A percentile compares a stretch with the other conserved stretches of the same genome.
These are phyloP conservation scores for Cinara cedri DNA, from an alignment of 2,888 invertebrate genomes.

Conservation along the genomic window DNA sequence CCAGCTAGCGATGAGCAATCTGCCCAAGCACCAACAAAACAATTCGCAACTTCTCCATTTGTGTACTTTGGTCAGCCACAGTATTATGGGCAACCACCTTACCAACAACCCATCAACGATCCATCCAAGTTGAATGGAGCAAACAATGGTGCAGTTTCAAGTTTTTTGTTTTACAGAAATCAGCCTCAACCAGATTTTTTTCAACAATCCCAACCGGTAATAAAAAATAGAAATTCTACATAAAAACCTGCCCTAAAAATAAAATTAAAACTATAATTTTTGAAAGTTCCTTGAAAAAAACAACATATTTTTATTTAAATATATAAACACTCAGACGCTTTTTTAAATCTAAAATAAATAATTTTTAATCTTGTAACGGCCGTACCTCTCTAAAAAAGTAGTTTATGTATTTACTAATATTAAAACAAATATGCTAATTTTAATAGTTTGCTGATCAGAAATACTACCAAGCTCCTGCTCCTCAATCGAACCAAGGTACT, in stretches of 20 bases:
- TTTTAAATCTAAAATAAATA: too few relatives aligned
- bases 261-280: too few relatives aligned
- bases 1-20: slow-evolving; percentile 6
- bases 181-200: slow-evolving; percentile 35
- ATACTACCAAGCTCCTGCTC: slow-evolving; percentile 17
- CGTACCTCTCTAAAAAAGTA: too few relatives aligned
- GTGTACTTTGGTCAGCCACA: slow-evolving; percentile 67
- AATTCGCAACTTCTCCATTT: slow-evolving; percentile 58
- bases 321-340: too few relatives aligned
- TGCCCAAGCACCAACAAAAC: neutral
- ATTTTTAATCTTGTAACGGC: too few relatives aligned
- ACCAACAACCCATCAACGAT: slow-evolving; percentile 55
- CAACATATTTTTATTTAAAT: too few relatives aligned
- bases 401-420: too few relatives aligned
- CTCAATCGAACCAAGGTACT: slow-evolving; percentile 36
- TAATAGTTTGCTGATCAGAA: slow-evolving; percentile 27
- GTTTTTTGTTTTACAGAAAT: slow-evolving; percentile 58
- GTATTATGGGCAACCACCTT: slow-evolving; percentile 62
- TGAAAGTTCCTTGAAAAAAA: too few relatives aligned
- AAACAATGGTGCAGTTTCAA: slow-evolving; percentile 59
- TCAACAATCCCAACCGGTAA: slow-evolving; percentile 35
- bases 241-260: too few relatives aligned
- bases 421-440: neutral
- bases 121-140: slow-evolving; percentile 58
- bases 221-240: neutral